Percentiles rank a stretch among this genome's conserved stretches.
These are phyloP conservation scores for Trilocha varians DNA, from an alignment of 2,888 invertebrate genomes.

Conservation along the genomic window DNA sequence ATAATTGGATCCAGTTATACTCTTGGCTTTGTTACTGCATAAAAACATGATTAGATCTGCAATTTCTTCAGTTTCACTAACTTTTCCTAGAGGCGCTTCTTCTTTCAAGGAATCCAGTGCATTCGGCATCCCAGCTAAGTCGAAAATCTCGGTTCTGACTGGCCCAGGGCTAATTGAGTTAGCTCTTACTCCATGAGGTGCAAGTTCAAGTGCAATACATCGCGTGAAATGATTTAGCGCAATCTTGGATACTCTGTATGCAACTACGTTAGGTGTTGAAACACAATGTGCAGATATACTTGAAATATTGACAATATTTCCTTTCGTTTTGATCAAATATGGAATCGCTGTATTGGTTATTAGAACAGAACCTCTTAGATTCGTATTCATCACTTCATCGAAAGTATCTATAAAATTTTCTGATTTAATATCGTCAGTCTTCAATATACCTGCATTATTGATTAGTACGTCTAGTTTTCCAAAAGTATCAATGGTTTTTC, in stretches of 20 bases:
- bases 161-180: slow-evolving; percentile 83
- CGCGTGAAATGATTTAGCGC: slow-evolving; percentile 81
- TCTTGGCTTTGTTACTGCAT: slow-evolving; percentile 9
- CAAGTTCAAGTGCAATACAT: slow-evolving; percentile 78
- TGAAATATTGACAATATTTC: slow-evolving; percentile 21
- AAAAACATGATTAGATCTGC: slow-evolving; percentile 19
- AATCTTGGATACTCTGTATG: slow-evolving; percentile 19
- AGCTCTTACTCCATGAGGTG: slow-evolving; percentile 72
- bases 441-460: slow-evolving; percentile 23
- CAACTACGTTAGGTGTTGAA: slow-evolving; percentile 3
- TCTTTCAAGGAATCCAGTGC: slow-evolving; percentile 4
- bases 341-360: slow-evolving; percentile 17
- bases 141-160: slow-evolving; percentile 40
- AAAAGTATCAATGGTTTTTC: slow-evolving; percentile 19
- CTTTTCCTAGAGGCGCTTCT: slow-evolving; percentile 10
- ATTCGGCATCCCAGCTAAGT: slow-evolving; percentile 70
- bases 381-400: slow-evolving; percentile 18
- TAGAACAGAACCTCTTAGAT: slow-evolving; percentile 16
- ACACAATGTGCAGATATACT: slow-evolving; percentile 9
- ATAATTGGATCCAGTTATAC: slow-evolving; percentile 9
- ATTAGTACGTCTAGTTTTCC: slow-evolving; percentile 24
- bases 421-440: slow-evolving; percentile 9
- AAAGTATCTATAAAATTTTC: slow-evolving; percentile 17
- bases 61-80: slow-evolving; percentile 19
- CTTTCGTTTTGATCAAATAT: slow-evolving; percentile 17